These are phyloP conservation scores for Hipposideros larvatus DNA, from an alignment of 2,797 vertebrate species.

Conservation along the genomic window DNA sequence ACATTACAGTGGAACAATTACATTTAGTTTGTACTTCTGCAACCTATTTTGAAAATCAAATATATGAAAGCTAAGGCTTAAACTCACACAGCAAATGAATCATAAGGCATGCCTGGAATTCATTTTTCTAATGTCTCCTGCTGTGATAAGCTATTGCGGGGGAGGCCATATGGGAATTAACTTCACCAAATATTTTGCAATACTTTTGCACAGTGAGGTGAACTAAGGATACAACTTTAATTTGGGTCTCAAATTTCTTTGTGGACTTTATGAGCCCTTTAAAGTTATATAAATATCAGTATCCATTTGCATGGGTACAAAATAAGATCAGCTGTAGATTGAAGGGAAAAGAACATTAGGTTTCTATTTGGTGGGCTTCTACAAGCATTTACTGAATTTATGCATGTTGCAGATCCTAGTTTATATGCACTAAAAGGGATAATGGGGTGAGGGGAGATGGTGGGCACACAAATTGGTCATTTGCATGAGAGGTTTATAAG, in stretches of 20 bases:
- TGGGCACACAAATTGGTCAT: neutral
- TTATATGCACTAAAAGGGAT: neutral
- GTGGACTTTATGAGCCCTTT: constrained; percentile 70
- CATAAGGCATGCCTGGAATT: constrained; percentile 53
- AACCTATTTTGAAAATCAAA: constrained; percentile 69
- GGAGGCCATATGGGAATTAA: constrained; percentile 66
- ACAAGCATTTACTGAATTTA: constrained; percentile 40
- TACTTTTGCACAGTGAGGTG: constrained; percentile 50
- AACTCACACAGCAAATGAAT: constrained; percentile 70
- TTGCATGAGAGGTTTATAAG: constrained; percentile 1
- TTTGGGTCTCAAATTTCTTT: constrained; percentile 64
- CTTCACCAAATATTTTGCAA: constrained; percentile 64
- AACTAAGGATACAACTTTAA: constrained; percentile 77
- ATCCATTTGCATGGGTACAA: constrained; percentile 69
- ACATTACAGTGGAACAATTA: constrained; percentile 57
- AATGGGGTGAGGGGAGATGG: neutral
- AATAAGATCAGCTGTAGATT: constrained; percentile 43
- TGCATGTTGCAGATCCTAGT: neutral
- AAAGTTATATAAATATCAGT: constrained; percentile 71
- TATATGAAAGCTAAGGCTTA: constrained; percentile 61
- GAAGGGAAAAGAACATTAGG: constrained; percentile 32
- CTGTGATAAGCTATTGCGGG: neutral
- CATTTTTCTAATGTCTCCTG: constrained; percentile 53
- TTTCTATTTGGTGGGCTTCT: constrained; percentile 54
- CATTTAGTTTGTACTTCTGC: constrained; percentile 10